These are phyloP conservation scores for Scaptomyza flava DNA, from an alignment of 2,888 invertebrate species.

Conservation along the genomic window DNA sequence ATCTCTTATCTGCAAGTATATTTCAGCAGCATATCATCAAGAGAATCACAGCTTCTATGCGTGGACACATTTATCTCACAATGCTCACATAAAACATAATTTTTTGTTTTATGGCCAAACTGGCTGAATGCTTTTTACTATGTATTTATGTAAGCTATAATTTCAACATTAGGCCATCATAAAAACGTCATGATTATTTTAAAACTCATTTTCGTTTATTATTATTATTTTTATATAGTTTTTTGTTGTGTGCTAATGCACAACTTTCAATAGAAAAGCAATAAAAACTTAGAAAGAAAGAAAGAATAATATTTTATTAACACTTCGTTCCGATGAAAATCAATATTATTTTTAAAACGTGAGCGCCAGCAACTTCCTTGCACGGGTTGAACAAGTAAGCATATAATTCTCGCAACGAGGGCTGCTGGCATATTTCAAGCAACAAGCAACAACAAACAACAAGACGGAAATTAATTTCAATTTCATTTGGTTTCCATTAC, in stretches of 20 bases:
- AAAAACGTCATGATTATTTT: conserved; percentile 74
- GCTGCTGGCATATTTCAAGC: conserved; percentile 64
- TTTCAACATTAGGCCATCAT: conserved; percentile 73
- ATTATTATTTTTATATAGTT: conserved; percentile 11
- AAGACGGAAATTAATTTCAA: conserved; percentile 67
- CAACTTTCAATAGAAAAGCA: conserved; percentile 61
- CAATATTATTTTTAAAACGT: conserved; percentile 75
- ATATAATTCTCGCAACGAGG: conserved; percentile 11
- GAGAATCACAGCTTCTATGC: conserved; percentile 33
- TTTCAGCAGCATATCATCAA: conserved; percentile 6
- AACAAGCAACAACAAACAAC: conserved; percentile 65
- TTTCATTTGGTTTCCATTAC: conserved; percentile 35
- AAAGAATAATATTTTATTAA: conserved; percentile 72
- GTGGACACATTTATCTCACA: conserved; percentile 35
- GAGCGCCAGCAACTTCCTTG: conserved; percentile 61
- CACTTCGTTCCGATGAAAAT: conserved; percentile 76
- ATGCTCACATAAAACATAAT: conserved; percentile 53
- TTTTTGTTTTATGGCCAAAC: conserved; percentile 63
- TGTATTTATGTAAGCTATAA: conserved; percentile 68
- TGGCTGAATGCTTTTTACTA: conserved; percentile 20
- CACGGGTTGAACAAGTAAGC: conserved; percentile 31
- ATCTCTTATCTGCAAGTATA: conserved; percentile 9
- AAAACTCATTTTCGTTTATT: conserved; percentile 56
- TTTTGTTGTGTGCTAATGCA: conserved; percentile 46
- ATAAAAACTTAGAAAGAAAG: conserved; percentile 36